Evolutionary conservation across 2,113 vertebrate genomes (phyloP), one percentile per base, ranked within the genome.

Genomic region (Cyprinodon variegatus): DNA sequence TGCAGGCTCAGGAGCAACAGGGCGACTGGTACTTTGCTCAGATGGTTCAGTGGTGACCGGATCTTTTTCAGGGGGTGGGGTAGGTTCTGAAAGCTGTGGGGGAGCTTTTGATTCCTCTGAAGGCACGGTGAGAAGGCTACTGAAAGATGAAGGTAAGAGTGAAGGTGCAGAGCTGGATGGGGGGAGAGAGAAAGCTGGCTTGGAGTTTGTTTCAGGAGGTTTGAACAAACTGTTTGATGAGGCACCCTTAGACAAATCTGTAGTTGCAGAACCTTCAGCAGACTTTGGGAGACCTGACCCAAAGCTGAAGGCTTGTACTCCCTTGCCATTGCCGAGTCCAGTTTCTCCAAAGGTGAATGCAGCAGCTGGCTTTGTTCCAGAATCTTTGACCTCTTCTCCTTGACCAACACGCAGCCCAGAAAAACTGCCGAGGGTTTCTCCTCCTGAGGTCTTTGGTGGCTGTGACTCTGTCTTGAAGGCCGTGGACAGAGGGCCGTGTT

Each of bases 381-480:
- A 50, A 3, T 90, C 84, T 79, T 95, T 97, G 2, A 87, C 92
- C 15, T 97, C 96, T 4, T 97, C 97, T 3, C 92, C 94, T 50
- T 95, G 96, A 70, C 96, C 96, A 1, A 98, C 97, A 0, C 96
- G 93, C 0, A 99, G 91, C 3, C 95, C 97, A 0, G 96, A 98
- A 73, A 99, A 99, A 73, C 94, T 94, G 7, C 97, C 97, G 0
- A 99, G 93, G 0, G 97, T 98, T 88, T 98, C 98, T 12, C 97
- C 97, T 9, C 93, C 87, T 12, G 82, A 87, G 39, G 91, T 48
- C 88, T 95, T 96, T 6, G 92, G 57, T 0, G 89, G 68, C 20
- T 94, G 88, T 3, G 81, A 17, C 59, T 96, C 96, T 36, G 80
- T 15, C 84, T 93, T 95, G 71, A 86, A 70, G 61, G 93, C 17